Evolutionary conservation across 2,888 invertebrate genomes (phyloP), one percentile per base, ranked within the genome.

Genomic region (Pheosia gnoma): DNA sequence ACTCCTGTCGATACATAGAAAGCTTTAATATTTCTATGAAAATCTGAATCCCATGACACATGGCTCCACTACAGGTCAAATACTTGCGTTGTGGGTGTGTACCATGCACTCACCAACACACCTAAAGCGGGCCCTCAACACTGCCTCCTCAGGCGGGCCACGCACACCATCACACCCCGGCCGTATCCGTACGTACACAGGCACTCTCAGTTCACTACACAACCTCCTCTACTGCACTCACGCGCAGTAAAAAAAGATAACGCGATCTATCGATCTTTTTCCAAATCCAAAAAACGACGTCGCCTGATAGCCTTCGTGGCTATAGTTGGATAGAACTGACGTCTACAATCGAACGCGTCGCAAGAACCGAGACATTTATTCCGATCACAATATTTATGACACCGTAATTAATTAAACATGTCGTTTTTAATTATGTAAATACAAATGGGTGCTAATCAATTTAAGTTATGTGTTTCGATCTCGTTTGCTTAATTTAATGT

Each of bases 211-310:
- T 92, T 82, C 83, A 84, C 88, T 85, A 93, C 85, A 92, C 90
- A 90, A 90, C 93, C 91, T 93, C 93, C 85, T 90, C 89, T 89
- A 87, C 90, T 92, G 92, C 93, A 93, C 93, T 93, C 93, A 93
- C 93, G 92, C 93, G 92, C 92, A 93, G 83, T 87, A 92, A 93
- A 93, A 86, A 93, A 91, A 92, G 87, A 89, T 87, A 90, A 89
- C 87, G 91, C 91, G 91, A 90, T 91, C 91, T 91, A 91, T 92
- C 90, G 91, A 91, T 90, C 90, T 92, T 93, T 93, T 90, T 91
- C 86, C 83, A 85, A 90, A 87, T 83, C 81, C 82, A 88, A 90
- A 91, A 91, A 88, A 87, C 83, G 79, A 81, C 82, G 77, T 78
- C 82, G 83, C 65, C 83, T 81, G 82, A 85, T 84, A 87, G 87